Evolutionary conservation across 1,140 invertebrate species (phyloP), one percentile per base, ranked within the genome.

Genomic region (Hylaeus anthracinus): DNA sequence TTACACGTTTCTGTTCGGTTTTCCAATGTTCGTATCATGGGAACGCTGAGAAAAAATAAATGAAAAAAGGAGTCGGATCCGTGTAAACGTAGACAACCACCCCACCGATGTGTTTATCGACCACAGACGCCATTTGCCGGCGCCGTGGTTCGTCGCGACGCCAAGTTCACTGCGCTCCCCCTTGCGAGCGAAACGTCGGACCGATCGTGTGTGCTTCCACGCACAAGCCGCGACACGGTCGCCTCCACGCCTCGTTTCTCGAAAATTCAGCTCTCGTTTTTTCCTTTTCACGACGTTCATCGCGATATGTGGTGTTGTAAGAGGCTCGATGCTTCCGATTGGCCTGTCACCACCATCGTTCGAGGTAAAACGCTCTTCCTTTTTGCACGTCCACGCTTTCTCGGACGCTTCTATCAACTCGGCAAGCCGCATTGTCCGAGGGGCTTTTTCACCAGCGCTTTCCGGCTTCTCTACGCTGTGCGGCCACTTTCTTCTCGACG

Each of bases 221-320:
- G 63, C 79, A 65, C 76, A 60, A 76, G 15, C 60, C 72, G 43
- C 51, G 74, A 58, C 45, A 60, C 78, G 10, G 4, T 39, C 8
- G 61, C 51, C 41, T 64, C 15, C 72, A 45, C 70, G 79, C 5
- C 77, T 65, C 9, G 72, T 2, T 69, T 53, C 45, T 72, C 51
- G 26, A 53, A 56, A 69, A 0, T 78, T 58, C 56, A 3, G 56
- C 60, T 66, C 63, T 61, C 15, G n/a, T 39, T 58, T 41, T 58
- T 51, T 72, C 55, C 60, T 15, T n/a, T 5, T 26, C 55, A 37
- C 41, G 70, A 51, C 37, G 37, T 55, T 51, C 64, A 55, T 64
- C 41, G 70, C 65, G 82, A 64, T 48, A 91, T 91, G 90, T 91
- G 90, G 90, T 90, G 89, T 85, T 90, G 90, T 81, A 90, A 90